Conservation (phyloP, 2,888 invertebrate species). For the Dolichomitus sp. region DNA sequence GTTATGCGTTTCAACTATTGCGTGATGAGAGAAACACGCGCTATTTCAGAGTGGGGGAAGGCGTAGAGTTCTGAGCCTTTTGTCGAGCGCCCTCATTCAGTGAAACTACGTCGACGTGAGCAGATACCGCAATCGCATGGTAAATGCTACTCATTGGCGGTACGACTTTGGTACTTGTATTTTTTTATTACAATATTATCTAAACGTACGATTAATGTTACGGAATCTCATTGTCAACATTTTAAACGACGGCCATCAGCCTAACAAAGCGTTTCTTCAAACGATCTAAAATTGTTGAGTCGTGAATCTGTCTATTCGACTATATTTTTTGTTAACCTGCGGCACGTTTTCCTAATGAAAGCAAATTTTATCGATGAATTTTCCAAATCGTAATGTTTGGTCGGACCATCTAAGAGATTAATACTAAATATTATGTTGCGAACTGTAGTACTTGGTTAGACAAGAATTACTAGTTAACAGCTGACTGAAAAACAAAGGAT, state of each 20-base stretch:
- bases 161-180: background rate
- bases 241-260: too few relatives aligned
- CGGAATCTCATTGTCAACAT: background rate
- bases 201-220: background rate
- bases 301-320: too few relatives aligned
- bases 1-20: conserved; percentile 38
- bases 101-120: conserved; percentile 3
- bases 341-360: too few relatives aligned
- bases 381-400: background rate
- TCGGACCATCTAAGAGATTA: background rate
- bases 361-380: background rate
- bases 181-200: background rate
- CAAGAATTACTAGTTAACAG: background rate
- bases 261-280: background rate
- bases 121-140: background rate
- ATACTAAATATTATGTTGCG: background rate
- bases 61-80: background rate
- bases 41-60: background rate
- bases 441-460: background rate
- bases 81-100: conserved; percentile 7
- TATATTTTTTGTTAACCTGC: too few relatives aligned
- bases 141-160: background rate
- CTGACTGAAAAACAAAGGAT: background rate
- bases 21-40: conserved; percentile 30
- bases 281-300: background rate